Evolutionary conservation across 2,113 vertebrate genomes (phyloP), one percentile per base, ranked within the genome.

Genomic region (Catharus minimus): DNA sequence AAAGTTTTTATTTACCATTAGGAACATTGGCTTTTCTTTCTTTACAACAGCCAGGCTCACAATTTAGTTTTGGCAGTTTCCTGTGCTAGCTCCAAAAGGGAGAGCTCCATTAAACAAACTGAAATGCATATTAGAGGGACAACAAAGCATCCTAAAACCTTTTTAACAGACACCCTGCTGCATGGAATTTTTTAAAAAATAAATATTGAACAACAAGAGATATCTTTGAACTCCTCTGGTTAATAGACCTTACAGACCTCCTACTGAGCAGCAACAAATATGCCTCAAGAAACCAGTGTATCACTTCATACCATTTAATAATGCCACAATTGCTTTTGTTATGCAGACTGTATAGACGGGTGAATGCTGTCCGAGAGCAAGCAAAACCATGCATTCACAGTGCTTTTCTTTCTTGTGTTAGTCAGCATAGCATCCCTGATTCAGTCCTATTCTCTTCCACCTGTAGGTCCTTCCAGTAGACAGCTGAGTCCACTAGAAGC

Each of bases 221-320:
- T 64, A 91, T 78, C 96, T 96, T 96, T 90, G 84, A 95, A 96
- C 74, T 92, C 81, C 60, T 89, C 76, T 56, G 86, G 39, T 90
- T 91, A 96, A 91, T n/a, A 94, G 90, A 87, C 76, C 92, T 93
- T 88, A 90, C 44, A 94, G 88, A 43, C 78, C 79, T 77, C 96
- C 94, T 71, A 76, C 55, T 23, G 90, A 33, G 89, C 3, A 2
- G 47, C 88, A 96, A 94, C 47, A 96, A 93, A 92, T 69, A 93
- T 85, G 76, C 84, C 85, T 92, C 55, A 80, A 89, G 84, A 95
- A 92, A 92, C 67, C 73, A 71, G 44, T 66, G 62, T 78, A 92
- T 96, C 91, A 92, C 56, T 95, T 87, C 79, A 90, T 73, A 85
- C 75, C 61, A 79, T 87, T 90, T 95, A 89, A 96, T 81, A 92